Evolutionary conservation across 2,113 vertebrate species (phyloP).

Genomic region (Bubo scandiacus): DNA sequence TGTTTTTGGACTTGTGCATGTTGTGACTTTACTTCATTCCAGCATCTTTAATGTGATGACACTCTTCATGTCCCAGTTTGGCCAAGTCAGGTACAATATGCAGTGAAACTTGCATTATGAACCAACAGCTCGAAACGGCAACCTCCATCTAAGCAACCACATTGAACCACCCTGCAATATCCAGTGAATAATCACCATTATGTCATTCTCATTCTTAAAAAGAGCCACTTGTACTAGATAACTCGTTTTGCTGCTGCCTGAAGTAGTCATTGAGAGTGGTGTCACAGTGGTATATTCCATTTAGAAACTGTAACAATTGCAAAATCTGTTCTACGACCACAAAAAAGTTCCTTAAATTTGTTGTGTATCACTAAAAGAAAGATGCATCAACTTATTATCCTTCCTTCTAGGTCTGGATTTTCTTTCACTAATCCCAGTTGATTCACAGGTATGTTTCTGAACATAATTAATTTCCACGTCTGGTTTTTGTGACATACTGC

Average conservation of each 20-base stretch:
- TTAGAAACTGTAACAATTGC: conserved; percentile 9
- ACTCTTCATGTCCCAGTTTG: conserved; percentile 61
- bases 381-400: neutral
- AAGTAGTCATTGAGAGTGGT: conserved; percentile 48
- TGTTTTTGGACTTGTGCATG: conserved; percentile 66
- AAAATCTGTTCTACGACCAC: conserved; percentile 3
- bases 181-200: conserved; percentile 49
- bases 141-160: conserved; percentile 42
- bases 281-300: conserved; percentile 46
- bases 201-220: conserved; percentile 47
- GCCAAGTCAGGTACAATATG: conserved; percentile 61
- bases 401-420: conserved; percentile 89
- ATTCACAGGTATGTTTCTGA: conserved; percentile 88
- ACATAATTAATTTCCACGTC: neutral
- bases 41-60: conserved; percentile 61
- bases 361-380: conserved; percentile 28
- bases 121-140: conserved; percentile 56
- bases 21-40: conserved; percentile 68
- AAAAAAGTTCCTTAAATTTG: conserved; percentile 36
- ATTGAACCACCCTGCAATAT: conserved; percentile 46
- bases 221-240: conserved; percentile 34
- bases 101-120: conserved; percentile 52
- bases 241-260: conserved; percentile 45
- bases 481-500: neutral
- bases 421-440: conserved; percentile 93